These are phyloP conservation scores for Pseudomyrmex concolor DNA, from an alignment of 1,140 invertebrate genomes.

Conservation along the genomic window DNA sequence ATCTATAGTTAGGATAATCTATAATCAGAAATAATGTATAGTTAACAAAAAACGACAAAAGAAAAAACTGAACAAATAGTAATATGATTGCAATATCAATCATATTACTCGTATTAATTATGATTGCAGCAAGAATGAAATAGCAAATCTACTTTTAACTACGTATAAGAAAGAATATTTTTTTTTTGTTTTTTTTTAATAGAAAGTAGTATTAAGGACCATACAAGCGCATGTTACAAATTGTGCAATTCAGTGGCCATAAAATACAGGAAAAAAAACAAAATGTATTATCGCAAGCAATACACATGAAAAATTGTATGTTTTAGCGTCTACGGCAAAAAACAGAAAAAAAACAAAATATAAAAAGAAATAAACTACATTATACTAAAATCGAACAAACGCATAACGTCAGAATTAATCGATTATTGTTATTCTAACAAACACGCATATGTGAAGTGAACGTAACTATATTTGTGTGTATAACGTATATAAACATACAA, in stretches of 20 bases:
- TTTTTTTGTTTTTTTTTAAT: constrained; percentile 25
- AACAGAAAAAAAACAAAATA: not conserved
- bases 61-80: not conserved
- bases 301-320: no score
- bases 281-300: not conserved
- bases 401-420: not conserved
- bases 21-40: constrained; percentile 18
- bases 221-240: not conserved
- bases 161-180: constrained; percentile 6
- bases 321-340: not conserved
- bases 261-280: not conserved
- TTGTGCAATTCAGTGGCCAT: not conserved
- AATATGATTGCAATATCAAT: not conserved
- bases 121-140: not conserved
- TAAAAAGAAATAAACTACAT: no score
- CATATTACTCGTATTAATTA: not conserved
- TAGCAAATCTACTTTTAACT: constrained; percentile 21
- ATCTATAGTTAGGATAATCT: not conserved
- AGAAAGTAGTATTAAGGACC: constrained; percentile 33
- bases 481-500: no score
- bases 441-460: not conserved
- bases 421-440: not conserved
- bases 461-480: not conserved
- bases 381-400: not conserved
- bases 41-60: not conserved